Evolutionary conservation across 2,888 invertebrate genomes (phyloP).

Genomic region (Apodemia zela): DNA sequence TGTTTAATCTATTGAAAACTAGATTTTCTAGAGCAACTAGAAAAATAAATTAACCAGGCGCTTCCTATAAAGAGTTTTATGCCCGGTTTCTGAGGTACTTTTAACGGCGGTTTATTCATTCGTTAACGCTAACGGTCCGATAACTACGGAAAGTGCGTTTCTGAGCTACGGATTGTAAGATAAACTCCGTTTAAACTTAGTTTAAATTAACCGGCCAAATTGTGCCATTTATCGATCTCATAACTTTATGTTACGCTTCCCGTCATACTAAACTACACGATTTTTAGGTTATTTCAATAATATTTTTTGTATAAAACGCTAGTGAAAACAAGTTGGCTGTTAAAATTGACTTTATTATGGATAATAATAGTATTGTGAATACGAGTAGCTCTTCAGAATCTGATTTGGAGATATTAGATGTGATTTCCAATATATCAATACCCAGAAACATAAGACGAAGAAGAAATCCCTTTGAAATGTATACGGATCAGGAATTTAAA

Average conservation of each 20-base stretch:
- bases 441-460: conserved; percentile 5
- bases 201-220: background rate
- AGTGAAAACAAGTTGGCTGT: too few relatives aligned
- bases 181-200: background rate
- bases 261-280: too few relatives aligned
- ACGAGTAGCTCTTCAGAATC: background rate
- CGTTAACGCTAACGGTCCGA: background rate
- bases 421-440: conserved; percentile 14
- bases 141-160: background rate
- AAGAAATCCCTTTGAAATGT: conserved; percentile 21
- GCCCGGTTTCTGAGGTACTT: background rate
- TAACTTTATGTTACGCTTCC: background rate
- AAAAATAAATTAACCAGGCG: too few relatives aligned
- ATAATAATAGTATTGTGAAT: background rate
- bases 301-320: too few relatives aligned
- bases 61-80: too few relatives aligned
- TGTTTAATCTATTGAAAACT: too few relatives aligned
- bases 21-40: too few relatives aligned
- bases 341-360: too few relatives aligned
- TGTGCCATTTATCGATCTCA: background rate
- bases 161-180: background rate
- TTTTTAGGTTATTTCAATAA: too few relatives aligned
- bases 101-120: background rate
- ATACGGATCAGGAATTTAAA: conserved; percentile 15
- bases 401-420: conserved; percentile 2